Percentiles rank a stretch among this genome's conserved stretches.
phyloP scores from a whole-genome alignment of 2,113 vertebrate genomes.

The Lipophrys pholis region DNA sequence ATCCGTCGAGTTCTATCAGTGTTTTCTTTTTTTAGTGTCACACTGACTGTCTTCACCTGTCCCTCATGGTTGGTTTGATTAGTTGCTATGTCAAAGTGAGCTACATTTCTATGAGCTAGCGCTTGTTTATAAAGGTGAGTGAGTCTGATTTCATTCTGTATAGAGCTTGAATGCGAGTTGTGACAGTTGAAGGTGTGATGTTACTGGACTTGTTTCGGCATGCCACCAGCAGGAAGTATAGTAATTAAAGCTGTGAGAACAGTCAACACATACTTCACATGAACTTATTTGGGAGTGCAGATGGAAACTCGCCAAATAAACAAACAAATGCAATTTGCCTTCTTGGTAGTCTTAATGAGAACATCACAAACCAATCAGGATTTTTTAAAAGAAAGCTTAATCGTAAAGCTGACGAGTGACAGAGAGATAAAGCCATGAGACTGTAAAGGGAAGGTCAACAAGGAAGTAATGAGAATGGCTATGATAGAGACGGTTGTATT shows the following conservation, averaged over 20 bases:
- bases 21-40: slow-evolving; percentile 15
- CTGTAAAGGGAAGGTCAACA: too few species aligned
- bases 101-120: neutral
- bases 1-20: neutral
- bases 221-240: neutral
- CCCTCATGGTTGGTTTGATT: neutral
- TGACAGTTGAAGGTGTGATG: neutral
- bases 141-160: neutral
- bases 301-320: too few species aligned
- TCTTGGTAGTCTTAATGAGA: too few species aligned
- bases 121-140: neutral
- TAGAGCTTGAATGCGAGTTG: neutral
- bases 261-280: neutral
- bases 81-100: neutral
- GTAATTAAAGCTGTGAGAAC: too few species aligned
- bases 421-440: too few species aligned
- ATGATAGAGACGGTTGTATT: too few species aligned
- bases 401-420: too few species aligned
- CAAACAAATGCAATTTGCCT: too few species aligned
- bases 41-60: neutral
- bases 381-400: too few species aligned
- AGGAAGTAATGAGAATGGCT: too few species aligned
- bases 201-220: slow-evolving; percentile 21
- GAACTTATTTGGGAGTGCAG: too few species aligned
- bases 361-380: too few species aligned